Evolutionary conservation across 2,113 vertebrate species (phyloP).

Genomic region (Anolis carolinensis): DNA sequence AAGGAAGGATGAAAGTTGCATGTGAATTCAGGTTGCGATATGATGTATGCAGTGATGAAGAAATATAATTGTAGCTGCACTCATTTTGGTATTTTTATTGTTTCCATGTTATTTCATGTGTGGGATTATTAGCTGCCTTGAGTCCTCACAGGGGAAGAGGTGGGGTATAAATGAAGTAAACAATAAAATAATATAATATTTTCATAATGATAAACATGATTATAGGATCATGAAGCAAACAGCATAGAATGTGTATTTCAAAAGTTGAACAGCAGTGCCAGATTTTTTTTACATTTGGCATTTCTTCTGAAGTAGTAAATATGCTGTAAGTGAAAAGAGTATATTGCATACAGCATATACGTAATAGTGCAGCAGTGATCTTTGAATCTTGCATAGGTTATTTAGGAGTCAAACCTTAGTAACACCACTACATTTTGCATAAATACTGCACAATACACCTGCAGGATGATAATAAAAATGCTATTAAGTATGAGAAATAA

Average conservation of each 20-base stretch:
- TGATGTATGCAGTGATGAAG: not conserved
- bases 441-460: not conserved
- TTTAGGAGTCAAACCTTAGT: not conserved
- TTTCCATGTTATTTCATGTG: too few relatives aligned
- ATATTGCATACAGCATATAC: not conserved
- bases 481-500: not conserved
- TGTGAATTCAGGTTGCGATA: not conserved
- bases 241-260: not conserved
- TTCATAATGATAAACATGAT: not conserved
- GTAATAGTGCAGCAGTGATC: not conserved
- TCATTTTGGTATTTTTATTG: not conserved
- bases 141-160: too few relatives aligned
- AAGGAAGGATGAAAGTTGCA: not conserved
- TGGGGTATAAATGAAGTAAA: too few relatives aligned
- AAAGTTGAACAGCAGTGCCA: not conserved
- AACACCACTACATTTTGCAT: not conserved
- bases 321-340: not conserved
- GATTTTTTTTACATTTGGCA: not conserved
- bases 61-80: not conserved
- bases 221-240: not conserved
- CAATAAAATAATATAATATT: too few relatives aligned
- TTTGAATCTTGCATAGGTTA: constrained; percentile 25
- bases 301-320: not conserved
- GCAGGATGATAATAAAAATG: not conserved
- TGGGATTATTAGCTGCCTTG: too few relatives aligned